A percentile compares a stretch with the other conserved stretches of the same genome.
These are phyloP conservation scores for Serilophus lunatus DNA, from an alignment of 2,113 vertebrate species.

Conservation along the genomic window DNA sequence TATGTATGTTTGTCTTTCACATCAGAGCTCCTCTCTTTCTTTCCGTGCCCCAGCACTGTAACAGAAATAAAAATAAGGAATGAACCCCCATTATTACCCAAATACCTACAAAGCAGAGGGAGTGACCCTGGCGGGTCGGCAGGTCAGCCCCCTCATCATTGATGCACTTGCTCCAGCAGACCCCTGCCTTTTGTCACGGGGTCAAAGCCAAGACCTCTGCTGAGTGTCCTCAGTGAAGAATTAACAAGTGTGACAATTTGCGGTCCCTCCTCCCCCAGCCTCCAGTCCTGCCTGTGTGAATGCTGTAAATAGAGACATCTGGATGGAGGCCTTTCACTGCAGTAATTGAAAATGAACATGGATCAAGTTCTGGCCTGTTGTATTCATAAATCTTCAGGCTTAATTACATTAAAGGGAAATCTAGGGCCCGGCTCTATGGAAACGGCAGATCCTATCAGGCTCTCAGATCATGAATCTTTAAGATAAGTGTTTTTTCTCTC, in stretches of 20 bases:
- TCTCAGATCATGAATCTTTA: conserved; percentile 84
- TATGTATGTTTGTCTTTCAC: conserved; percentile 84
- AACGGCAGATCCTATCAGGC: conserved; percentile 86
- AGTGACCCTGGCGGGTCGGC: conserved; percentile 62
- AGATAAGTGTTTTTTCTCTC: conserved; percentile 76
- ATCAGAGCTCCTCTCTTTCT: conserved; percentile 72
- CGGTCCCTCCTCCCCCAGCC: conserved; percentile 70
- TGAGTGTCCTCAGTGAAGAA: conserved; percentile 83
- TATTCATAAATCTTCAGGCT: conserved; percentile 92
- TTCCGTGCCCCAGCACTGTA: conserved; percentile 71
- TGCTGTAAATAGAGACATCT: conserved; percentile 88
- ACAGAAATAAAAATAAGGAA: conserved; percentile 79
- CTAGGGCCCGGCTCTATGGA: conserved; percentile 86
- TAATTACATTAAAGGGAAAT: conserved; percentile 97
- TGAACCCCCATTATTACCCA: conserved; percentile 75
- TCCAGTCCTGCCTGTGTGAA: conserved; percentile 80
- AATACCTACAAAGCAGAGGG: conserved; percentile 81
- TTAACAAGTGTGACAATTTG: conserved; percentile 89
- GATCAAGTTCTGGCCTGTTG: conserved; percentile 93
- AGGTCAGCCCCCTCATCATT: conserved; percentile 79
- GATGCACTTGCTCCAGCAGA: conserved; percentile 77
- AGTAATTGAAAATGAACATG: conserved; percentile 91
- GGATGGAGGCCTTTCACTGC: conserved; percentile 87
- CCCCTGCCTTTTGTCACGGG: conserved; percentile 75
- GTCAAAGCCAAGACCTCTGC: conserved; percentile 87